A percentile compares a stretch with the other conserved stretches of the same genome.
phyloP scores from a whole-genome alignment of 2,113 vertebrate genomes.

The Pseudolaguvia tuberculata region DNA sequence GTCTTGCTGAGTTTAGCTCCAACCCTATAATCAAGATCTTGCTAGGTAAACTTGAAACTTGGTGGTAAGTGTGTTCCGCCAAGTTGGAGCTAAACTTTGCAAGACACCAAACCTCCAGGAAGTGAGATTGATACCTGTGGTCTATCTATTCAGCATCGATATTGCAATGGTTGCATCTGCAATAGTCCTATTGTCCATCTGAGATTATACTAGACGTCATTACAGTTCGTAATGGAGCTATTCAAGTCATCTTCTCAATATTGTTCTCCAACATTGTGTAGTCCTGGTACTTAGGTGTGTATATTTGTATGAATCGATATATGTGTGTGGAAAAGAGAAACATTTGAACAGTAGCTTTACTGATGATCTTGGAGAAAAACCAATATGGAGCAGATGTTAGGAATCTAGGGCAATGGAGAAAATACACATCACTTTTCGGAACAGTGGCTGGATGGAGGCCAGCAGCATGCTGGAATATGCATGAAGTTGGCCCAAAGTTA shows the following conservation, averaged over 20 bases:
- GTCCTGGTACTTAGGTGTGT: not conserved
- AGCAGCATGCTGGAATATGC: constrained; percentile 38
- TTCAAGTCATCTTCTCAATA: too few relatives aligned
- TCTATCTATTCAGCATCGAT: not conserved
- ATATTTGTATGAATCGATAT: not conserved
- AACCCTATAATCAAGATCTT: too few relatives aligned
- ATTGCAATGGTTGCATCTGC: not conserved
- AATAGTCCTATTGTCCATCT: too few relatives aligned
- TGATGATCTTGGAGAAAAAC: constrained; percentile 28
- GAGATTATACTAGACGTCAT: too few relatives aligned
- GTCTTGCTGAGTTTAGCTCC: too few relatives aligned
- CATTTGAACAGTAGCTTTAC: constrained; percentile 41
- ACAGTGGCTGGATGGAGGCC: constrained; percentile 35
- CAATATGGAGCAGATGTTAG: constrained; percentile 54
- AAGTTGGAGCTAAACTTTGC: too few relatives aligned
- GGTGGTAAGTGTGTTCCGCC: too few relatives aligned
- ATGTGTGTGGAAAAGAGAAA: not conserved
- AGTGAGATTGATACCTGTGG: too few relatives aligned
- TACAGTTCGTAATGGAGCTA: too few relatives aligned
- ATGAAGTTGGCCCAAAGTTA: constrained; percentile 14
- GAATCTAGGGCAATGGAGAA: constrained; percentile 42
- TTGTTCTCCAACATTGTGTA: too few relatives aligned
- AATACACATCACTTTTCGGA: constrained; percentile 24
- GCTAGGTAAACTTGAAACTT: too few relatives aligned
- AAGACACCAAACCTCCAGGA: too few relatives aligned